Evolutionary conservation across 2,797 vertebrate species (phyloP).

Genomic region (Crocidura indochinensis): DNA sequence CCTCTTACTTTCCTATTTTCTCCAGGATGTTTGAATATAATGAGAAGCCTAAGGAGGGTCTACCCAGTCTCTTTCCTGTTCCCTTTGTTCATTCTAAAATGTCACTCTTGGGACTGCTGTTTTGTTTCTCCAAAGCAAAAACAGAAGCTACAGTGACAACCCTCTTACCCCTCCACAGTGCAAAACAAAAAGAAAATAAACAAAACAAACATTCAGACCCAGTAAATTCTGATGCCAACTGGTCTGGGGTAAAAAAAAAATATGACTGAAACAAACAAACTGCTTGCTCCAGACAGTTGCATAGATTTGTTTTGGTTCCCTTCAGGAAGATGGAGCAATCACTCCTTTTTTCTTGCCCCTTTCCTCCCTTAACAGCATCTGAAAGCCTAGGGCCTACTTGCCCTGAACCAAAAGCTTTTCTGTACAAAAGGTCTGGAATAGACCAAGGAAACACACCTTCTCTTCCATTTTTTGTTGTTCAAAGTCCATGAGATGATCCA

Average conservation of each 20-base stretch:
- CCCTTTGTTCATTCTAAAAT: slow-evolving; percentile 56
- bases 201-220: not conserved
- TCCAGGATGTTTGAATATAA: slow-evolving; percentile 5
- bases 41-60: slow-evolving; percentile 41
- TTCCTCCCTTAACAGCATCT: slow-evolving; percentile 22
- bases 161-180: not conserved
- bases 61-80: not conserved
- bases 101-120: not conserved
- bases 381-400: slow-evolving; percentile 4
- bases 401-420: slow-evolving; percentile 33
- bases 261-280: slow-evolving; percentile 28
- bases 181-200: slow-evolving; percentile 5
- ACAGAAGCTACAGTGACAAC: slow-evolving; percentile 8
- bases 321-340: not conserved
- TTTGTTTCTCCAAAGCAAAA: slow-evolving; percentile 61
- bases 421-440: slow-evolving; percentile 31
- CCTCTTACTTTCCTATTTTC: slow-evolving; percentile 20
- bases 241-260: not conserved
- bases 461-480: slow-evolving; percentile 62
- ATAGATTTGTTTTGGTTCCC: slow-evolving; percentile 16
- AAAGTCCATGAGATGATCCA: slow-evolving; percentile 35
- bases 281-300: slow-evolving; percentile 13
- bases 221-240: slow-evolving; percentile 45
- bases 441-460: slow-evolving; percentile 43
- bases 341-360: not conserved